phyloP scores from a whole-genome alignment of 2,888 invertebrate species.

The Tachina grossa region DNA sequence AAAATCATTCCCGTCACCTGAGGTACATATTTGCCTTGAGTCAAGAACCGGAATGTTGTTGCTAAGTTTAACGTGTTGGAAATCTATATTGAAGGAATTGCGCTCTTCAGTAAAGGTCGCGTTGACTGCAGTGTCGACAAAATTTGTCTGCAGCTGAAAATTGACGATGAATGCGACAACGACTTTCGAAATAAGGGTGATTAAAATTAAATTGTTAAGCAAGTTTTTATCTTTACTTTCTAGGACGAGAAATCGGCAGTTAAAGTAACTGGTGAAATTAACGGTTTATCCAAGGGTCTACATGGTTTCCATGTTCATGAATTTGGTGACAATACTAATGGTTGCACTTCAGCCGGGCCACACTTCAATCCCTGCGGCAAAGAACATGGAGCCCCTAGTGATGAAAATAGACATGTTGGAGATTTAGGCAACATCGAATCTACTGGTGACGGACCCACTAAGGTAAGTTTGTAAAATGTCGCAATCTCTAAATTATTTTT shows the following conservation, averaged over 20 bases:
- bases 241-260: slow-evolving; percentile 87
- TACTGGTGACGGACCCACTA: slow-evolving; percentile 86
- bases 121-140: too few species aligned
- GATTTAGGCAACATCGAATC: slow-evolving; percentile 94
- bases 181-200: too few species aligned
- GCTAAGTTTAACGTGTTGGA: too few species aligned
- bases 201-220: too few species aligned
- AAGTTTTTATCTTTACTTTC: slow-evolving; percentile 25
- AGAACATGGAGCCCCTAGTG: slow-evolving; percentile 92
- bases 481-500: background rate
- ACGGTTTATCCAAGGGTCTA: slow-evolving; percentile 89
- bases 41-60: too few species aligned
- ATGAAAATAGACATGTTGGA: slow-evolving; percentile 91
- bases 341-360: slow-evolving; percentile 96
- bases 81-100: too few species aligned
- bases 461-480: slow-evolving; percentile 79
- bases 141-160: too few species aligned
- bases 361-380: slow-evolving; percentile 94
- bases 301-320: slow-evolving; percentile 95
- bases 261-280: slow-evolving; percentile 91
- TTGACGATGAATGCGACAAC: too few species aligned
- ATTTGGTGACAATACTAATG: slow-evolving; percentile 97
- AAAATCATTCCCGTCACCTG: too few species aligned
- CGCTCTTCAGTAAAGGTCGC: too few species aligned
- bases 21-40: too few species aligned